These are phyloP conservation scores for Aproaerema taeniolella DNA, from an alignment of 2,888 invertebrate species.

Conservation along the genomic window DNA sequence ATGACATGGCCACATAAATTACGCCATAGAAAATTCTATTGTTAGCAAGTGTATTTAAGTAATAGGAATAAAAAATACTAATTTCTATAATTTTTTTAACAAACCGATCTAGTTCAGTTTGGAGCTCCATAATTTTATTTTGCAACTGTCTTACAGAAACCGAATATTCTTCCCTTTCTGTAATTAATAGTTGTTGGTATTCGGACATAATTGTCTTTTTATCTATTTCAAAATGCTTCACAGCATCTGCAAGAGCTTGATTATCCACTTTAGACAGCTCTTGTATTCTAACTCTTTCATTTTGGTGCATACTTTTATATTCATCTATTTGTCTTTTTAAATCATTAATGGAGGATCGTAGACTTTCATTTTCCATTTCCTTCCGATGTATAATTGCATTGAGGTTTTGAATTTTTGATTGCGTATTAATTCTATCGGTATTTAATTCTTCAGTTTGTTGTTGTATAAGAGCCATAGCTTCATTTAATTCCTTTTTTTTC, in stretches of 20 bases:
- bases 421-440: conserved; percentile 49
- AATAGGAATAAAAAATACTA: no score
- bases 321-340: conserved; percentile 38
- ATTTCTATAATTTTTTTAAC: no score
- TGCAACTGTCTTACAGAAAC: conserved; percentile 50
- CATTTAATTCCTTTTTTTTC: conserved; percentile 46
- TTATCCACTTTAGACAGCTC: conserved; percentile 57
- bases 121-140: conserved; percentile 44
- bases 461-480: conserved; percentile 47
- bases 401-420: conserved; percentile 42
- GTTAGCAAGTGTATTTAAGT: no score
- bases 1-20: no score
- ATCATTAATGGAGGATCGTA: conserved; percentile 34
- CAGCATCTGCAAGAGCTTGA: conserved; percentile 51
- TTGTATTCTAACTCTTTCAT: conserved; percentile 34
- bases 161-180: conserved; percentile 68
- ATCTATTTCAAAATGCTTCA: conserved; percentile 61
- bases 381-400: conserved; percentile 44
- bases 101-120: conserved; percentile 56
- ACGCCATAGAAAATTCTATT: no score
- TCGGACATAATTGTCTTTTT: conserved; percentile 57
- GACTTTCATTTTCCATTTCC: conserved; percentile 35
- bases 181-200: conserved; percentile 66
- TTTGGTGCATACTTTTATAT: conserved; percentile 30
- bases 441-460: conserved; percentile 53